phyloP scores from a whole-genome alignment of 2,888 invertebrate genomes.

The Lucinisca nassula region DNA sequence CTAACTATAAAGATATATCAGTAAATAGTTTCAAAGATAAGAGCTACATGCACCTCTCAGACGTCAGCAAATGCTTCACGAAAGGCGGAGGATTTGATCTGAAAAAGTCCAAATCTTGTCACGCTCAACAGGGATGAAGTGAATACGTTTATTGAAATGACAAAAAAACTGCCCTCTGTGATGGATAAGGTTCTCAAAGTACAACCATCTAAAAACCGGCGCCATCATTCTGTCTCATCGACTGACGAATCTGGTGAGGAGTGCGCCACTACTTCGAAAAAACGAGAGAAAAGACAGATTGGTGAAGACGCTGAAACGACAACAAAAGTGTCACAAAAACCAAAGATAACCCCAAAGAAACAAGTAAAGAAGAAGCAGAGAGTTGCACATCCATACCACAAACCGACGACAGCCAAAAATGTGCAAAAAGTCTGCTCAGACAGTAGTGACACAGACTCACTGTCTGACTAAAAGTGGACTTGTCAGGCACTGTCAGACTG shows the following conservation, averaged over 20 bases:
- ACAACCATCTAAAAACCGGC: not conserved
- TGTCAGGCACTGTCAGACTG: no score
- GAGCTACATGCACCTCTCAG: not conserved
- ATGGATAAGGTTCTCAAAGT: not conserved
- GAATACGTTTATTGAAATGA: not conserved
- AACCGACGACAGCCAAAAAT: not conserved
- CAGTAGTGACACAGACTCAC: not conserved
- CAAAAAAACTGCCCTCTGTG: not conserved
- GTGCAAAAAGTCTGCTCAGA: not conserved
- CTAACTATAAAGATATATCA: not conserved
- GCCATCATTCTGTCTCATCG: not conserved
- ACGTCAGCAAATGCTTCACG: not conserved
- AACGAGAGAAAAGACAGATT: not conserved
- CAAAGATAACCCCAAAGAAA: not conserved
- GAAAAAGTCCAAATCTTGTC: not conserved
- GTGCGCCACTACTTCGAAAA: not conserved
- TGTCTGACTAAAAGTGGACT: conserved; percentile 2
- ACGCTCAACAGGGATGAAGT: not conserved
- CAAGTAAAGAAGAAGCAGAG: not conserved
- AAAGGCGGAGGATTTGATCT: not conserved
- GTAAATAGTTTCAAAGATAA: not conserved
- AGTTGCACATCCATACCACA: not conserved
- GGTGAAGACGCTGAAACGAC: no score
- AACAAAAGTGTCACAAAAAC: no score
- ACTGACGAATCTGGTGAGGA: not conserved